Evolutionary conservation across 2,113 vertebrate genomes (phyloP).

Genomic region (Gobius niger): DNA sequence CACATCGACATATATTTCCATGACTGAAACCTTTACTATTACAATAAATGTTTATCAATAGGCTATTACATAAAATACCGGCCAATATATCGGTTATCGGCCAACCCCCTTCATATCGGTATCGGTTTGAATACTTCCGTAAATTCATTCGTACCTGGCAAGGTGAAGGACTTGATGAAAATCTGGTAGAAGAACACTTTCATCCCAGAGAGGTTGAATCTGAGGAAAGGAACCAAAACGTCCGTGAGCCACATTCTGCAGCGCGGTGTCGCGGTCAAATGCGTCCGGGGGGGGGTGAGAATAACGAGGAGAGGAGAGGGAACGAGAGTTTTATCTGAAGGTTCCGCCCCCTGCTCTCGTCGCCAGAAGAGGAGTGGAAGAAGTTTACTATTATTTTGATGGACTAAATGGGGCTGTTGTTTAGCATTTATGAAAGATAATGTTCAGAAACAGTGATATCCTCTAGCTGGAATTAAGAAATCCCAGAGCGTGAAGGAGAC

Average conservation of each 20-base stretch:
- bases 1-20: no score
- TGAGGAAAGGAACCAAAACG: constrained; percentile 65
- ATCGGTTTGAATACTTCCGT: accelerated
- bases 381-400: no score
- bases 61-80: no score
- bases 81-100: no score
- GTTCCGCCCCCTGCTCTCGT: not conserved
- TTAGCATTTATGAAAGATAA: not conserved
- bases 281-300: not conserved
- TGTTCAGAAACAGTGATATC: no score
- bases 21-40: no score
- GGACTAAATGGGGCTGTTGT: not conserved
- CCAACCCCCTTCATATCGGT: no score
- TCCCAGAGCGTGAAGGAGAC: no score
- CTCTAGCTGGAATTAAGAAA: no score
- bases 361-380: not conserved
- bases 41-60: no score
- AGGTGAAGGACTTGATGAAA: constrained; percentile 66
- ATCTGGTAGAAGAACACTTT: constrained; percentile 79
- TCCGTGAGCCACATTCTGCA: constrained; percentile 69
- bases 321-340: not conserved
- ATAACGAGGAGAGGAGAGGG: not conserved
- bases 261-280: constrained; percentile 2
- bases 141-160: constrained; percentile 76
- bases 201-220: constrained; percentile 76